phyloP scores from a whole-genome alignment of 2,888 invertebrate genomes.

The Drosophila kambysellisi region DNA sequence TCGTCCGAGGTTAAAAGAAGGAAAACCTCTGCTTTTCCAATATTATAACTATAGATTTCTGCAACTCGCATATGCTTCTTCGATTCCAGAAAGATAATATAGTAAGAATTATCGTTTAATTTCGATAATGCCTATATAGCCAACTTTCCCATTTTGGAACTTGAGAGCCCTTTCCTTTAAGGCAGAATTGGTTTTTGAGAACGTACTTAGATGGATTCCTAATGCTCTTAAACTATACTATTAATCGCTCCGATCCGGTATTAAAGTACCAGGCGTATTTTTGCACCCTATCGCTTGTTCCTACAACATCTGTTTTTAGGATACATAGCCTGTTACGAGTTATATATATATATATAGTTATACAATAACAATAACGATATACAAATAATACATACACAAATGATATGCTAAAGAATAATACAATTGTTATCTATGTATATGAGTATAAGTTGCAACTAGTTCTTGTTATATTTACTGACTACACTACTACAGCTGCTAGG shows the following conservation, averaged over 20 bases:
- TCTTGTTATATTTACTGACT: conserved; percentile 23
- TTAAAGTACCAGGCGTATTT: conserved; percentile 7
- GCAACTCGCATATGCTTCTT: not conserved
- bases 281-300: conserved; percentile 41
- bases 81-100: not conserved
- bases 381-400: not conserved
- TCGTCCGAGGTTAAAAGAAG: conserved; percentile 12
- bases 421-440: conserved; percentile 29
- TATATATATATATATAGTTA: conserved; percentile 5
- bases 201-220: conserved; percentile 2
- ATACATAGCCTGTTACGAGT: conserved; percentile 23
- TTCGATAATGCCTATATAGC: not conserved
- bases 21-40: not conserved
- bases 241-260: conserved; percentile 14
- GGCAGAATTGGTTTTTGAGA: not conserved
- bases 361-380: conserved; percentile 6
- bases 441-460: conserved; percentile 3
- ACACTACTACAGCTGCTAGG: conserved; percentile 40
- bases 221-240: conserved; percentile 6
- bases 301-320: conserved; percentile 30
- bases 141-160: not conserved
- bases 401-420: conserved; percentile 5
- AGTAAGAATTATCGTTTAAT: not conserved
- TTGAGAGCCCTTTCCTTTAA: not conserved
- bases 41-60: not conserved